These are phyloP conservation scores for Trypoxylon attenuatum DNA, from an alignment of 2,888 invertebrate species.

Conservation along the genomic window DNA sequence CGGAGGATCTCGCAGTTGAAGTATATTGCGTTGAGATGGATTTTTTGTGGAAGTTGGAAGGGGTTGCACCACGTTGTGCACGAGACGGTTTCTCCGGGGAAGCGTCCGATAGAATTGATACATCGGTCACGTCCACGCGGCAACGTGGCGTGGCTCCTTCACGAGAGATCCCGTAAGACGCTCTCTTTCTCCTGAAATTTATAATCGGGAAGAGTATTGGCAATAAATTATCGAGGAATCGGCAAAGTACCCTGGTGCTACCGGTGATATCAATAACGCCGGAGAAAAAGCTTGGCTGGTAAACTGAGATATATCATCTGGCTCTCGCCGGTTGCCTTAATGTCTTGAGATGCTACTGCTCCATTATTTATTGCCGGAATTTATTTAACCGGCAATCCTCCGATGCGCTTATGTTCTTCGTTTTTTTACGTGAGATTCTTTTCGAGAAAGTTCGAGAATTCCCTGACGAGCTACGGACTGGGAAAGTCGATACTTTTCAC, in stretches of 20 bases:
- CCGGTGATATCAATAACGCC: slow-evolving; percentile 44
- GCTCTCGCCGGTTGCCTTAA: slow-evolving; percentile 31
- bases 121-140: not conserved
- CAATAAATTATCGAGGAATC: slow-evolving; percentile 31
- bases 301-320: slow-evolving; percentile 36
- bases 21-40: no score
- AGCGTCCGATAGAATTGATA: not conserved
- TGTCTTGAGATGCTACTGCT: slow-evolving; percentile 13
- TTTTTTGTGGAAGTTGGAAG: no score
- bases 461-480: no score
- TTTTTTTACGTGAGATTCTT: no score
- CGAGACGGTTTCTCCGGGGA: not conserved
- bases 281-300: slow-evolving; percentile 12
- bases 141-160: no score
- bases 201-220: slow-evolving; percentile 26
- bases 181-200: slow-evolving; percentile 14
- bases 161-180: no score
- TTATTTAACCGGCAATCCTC: not conserved
- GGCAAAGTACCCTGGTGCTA: slow-evolving; percentile 22
- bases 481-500: slow-evolving; percentile 5
- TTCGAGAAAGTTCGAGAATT: not conserved
- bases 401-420: no score
- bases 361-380: slow-evolving; percentile 13
- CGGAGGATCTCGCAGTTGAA: no score
- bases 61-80: not conserved